Evolutionary conservation across 2,797 vertebrate species (phyloP), one percentile per base, ranked within the genome.

Genomic region (Myripristis jacobus): DNA sequence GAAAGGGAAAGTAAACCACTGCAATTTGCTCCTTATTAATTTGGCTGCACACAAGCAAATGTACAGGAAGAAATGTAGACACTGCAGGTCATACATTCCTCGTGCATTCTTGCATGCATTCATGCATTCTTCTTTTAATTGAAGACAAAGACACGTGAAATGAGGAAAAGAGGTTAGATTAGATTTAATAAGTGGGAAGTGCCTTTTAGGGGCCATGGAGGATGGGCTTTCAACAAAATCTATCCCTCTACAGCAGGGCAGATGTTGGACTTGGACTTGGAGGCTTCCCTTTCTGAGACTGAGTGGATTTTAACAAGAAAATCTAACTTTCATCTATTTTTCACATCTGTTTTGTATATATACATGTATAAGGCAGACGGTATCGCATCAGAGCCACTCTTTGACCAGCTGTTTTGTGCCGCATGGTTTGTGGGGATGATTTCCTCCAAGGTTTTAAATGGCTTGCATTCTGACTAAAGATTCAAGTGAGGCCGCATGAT

Each of bases 371-470:
- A 57, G 79, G 70, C 59, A 66, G 61, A 80, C 69, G 10, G 46
- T 60, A 66, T 62, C 66, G 66, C 75, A 75, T 88, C 77, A 60
- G 48, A 73, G 53, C 52, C 55, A 24, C 73, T 57, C 79, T 74
- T 71, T 43, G 67, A 84, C 80, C 88, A 88, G 86, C 85, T 85
- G 88, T 82, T 79, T 85, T 79, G 79, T 86, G 85, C 87, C 83
- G 79, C 82, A 75, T 83, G 73, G 73, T 75, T 77, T 79, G 86
- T 61, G 79, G 58, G 69, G 59, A 83, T 81, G 77, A 79, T 84
- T 84, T 88, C 76, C 76, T 88, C 77, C 27, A 36, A 73, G 74
- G 64, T 84, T 85, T 83, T 69, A 89, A 88, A 87, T 89, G 72
- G 87, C 83, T 85, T 86, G 85, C 77, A 80, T 84, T 86, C 73